These are phyloP conservation scores for Drosophila santomea DNA, from an alignment of 1,140 invertebrate species.

Conservation along the genomic window DNA sequence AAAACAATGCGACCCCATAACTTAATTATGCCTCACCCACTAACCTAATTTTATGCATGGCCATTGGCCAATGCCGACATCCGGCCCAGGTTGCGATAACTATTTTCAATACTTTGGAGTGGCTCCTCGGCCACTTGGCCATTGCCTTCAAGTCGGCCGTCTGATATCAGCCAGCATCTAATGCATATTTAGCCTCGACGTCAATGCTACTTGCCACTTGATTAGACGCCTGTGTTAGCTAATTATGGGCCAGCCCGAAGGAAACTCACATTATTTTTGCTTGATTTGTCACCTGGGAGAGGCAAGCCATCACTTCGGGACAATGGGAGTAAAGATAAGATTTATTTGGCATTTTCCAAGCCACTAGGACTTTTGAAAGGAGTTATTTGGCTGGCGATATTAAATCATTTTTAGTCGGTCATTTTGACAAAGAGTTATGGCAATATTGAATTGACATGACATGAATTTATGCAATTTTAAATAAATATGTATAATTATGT, in stretches of 20 bases:
- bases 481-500: neutral
- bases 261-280: conserved; percentile 61
- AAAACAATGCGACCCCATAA: conserved; percentile 69
- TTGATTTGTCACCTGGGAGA: conserved; percentile 37
- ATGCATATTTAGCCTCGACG: conserved; percentile 48
- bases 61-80: conserved; percentile 48
- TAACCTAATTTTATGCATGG: conserved; percentile 72
- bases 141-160: conserved; percentile 60
- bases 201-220: conserved; percentile 81
- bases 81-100: conserved; percentile 53
- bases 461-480: neutral
- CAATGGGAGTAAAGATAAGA: neutral
- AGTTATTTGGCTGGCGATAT: neutral
- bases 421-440: neutral
- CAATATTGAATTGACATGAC: neutral
- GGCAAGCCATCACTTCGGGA: neutral
- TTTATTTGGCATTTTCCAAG: neutral
- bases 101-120: conserved; percentile 46
- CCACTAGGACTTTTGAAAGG: neutral
- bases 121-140: conserved; percentile 45
- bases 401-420: too few relatives aligned
- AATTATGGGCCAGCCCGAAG: conserved; percentile 50
- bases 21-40: conserved; percentile 81
- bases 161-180: conserved; percentile 47
- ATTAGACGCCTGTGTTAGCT: conserved; percentile 62